Evolutionary conservation across 2,113 vertebrate genomes (phyloP).

Genomic region (Camelus dromedarius): DNA sequence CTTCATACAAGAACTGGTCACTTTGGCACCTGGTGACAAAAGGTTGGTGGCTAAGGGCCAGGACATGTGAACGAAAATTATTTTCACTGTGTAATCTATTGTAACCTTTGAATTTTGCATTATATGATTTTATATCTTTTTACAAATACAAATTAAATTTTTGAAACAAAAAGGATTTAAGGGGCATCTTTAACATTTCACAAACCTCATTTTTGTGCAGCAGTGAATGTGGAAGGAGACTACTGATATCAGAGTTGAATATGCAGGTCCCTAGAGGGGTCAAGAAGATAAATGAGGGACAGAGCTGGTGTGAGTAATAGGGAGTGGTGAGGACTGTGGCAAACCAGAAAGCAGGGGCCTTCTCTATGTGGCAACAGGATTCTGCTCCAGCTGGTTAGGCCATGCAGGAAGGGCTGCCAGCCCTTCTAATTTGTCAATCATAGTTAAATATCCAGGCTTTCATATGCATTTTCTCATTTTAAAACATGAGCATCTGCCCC

Average conservation of each 20-base stretch:
- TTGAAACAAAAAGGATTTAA: neutral
- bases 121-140: neutral
- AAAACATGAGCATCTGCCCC: neutral
- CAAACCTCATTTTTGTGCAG: neutral
- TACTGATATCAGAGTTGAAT: neutral
- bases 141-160: slow-evolving; percentile 6
- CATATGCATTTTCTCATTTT: neutral
- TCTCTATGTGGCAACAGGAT: neutral
- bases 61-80: neutral
- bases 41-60: neutral
- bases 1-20: neutral
- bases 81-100: neutral
- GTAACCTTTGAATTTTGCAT: neutral
- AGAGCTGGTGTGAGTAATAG: neutral
- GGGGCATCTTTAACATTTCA: neutral
- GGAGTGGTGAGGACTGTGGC: neutral
- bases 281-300: neutral
- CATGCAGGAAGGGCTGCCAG: neutral
- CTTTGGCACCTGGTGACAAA: too few relatives aligned
- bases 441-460: neutral
- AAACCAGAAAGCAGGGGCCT: neutral
- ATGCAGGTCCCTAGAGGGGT: neutral
- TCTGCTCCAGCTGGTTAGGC: neutral
- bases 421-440: neutral
- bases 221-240: neutral